Conservation (phyloP, 2,888 invertebrate species). For the Holacanthella duospinosa region DNA sequence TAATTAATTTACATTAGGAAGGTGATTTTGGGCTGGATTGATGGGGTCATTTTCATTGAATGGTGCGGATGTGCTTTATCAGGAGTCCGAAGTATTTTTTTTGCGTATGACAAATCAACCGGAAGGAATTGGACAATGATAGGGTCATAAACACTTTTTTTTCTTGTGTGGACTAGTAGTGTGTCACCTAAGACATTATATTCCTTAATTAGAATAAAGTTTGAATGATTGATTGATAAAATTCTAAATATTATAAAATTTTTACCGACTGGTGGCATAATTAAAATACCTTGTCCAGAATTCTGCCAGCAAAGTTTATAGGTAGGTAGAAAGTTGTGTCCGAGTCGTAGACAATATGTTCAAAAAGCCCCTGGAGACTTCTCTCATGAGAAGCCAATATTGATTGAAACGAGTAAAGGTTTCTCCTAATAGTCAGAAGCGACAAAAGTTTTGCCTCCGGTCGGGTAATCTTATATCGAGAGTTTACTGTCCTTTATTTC, state of each 20-base stretch:
- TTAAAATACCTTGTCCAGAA: slow-evolving; percentile 78
- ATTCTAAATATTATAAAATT: neutral
- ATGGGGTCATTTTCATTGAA: slow-evolving; percentile 91
- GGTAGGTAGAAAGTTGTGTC: slow-evolving; percentile 88
- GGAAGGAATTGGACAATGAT: slow-evolving; percentile 92
- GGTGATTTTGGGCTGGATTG: slow-evolving; percentile 45
- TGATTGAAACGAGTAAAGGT: slow-evolving; percentile 88
- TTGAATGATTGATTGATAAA: neutral
- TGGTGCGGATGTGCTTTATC: slow-evolving; percentile 72
- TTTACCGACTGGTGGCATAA: too few species aligned
- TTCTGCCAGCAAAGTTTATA: slow-evolving; percentile 87
- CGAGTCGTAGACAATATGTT: slow-evolving; percentile 86
- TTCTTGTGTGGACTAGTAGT: slow-evolving; percentile 77
- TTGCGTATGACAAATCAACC: slow-evolving; percentile 78
- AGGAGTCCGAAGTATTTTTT: slow-evolving; percentile 68
- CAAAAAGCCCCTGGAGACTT: slow-evolving; percentile 88
- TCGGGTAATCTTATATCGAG: too few species aligned
- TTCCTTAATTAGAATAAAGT: too few species aligned
- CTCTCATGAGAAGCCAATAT: slow-evolving; percentile 83
- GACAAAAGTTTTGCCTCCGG: slow-evolving; percentile 77
- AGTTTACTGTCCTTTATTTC: too few species aligned
- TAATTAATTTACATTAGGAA: slow-evolving; percentile 27
- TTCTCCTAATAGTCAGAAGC: slow-evolving; percentile 90
- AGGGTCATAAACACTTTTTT: slow-evolving; percentile 87
- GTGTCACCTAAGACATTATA: slow-evolving; percentile 56